Evolutionary conservation across 53 echinoderm and acorn worm species (phyloP).

Genomic region (Crossaster papposus): DNA sequence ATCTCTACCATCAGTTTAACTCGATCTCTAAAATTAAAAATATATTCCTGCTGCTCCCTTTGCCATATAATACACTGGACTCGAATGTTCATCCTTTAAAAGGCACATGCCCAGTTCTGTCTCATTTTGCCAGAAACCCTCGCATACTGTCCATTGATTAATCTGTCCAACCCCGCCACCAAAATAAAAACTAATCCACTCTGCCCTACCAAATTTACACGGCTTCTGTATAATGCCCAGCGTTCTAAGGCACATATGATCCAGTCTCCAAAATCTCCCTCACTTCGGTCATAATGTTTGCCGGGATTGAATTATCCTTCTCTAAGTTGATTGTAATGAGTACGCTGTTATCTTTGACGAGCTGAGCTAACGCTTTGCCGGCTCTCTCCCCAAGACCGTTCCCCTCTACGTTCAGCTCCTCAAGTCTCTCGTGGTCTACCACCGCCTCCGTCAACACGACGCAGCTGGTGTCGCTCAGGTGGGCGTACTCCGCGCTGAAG

Average conservation of each 20-base stretch:
- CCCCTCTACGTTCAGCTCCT: conserved; percentile 83
- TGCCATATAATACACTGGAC: neutral
- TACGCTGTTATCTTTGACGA: conserved; percentile 87
- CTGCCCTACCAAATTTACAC: neutral
- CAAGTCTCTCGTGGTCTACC: conserved; percentile 68
- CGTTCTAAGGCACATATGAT: conserved; percentile 50
- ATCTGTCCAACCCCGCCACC: too few species aligned
- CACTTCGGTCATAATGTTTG: conserved; percentile 68
- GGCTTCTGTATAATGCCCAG: neutral
- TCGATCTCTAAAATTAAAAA: too few species aligned
- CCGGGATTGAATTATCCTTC: conserved; percentile 70
- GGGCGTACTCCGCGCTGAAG: conserved; percentile 73
- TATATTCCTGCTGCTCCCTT: neutral
- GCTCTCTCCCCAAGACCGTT: conserved; percentile 78
- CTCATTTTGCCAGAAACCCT: too few species aligned
- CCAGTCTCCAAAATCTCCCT: conserved; percentile 85
- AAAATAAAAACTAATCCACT: neutral
- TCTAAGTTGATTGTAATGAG: conserved; percentile 70
- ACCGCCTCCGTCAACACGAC: conserved; percentile 74
- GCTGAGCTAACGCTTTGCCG: conserved; percentile 74
- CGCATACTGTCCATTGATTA: too few species aligned
- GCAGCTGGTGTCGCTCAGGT: conserved; percentile 76
- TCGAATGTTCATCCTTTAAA: too few species aligned
- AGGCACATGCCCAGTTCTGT: too few species aligned
- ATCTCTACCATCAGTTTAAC: too few species aligned